Evolutionary conservation across 2,113 vertebrate genomes (phyloP).

Genomic region (Myotis davidii): DNA sequence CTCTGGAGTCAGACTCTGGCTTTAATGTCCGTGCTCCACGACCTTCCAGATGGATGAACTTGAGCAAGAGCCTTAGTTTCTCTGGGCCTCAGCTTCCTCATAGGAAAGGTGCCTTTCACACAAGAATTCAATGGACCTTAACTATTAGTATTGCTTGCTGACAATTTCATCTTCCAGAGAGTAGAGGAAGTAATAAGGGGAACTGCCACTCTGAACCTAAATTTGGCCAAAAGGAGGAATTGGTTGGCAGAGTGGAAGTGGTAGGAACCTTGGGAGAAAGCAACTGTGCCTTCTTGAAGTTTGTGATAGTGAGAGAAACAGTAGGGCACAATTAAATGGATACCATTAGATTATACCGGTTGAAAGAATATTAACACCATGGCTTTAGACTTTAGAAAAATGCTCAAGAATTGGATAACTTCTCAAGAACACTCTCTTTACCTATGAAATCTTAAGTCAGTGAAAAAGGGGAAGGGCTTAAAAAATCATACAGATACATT

Average conservation of each 20-base stretch:
- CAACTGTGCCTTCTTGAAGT: constrained; percentile 5
- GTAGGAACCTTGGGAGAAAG: constrained; percentile 68
- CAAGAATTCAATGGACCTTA: not conserved
- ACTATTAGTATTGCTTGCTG: constrained; percentile 53
- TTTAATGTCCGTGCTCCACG: rapidly evolving
- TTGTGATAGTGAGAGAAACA: not conserved
- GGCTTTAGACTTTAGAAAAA: not conserved
- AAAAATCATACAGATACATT: not conserved
- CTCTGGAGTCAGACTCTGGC: not conserved
- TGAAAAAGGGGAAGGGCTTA: not conserved
- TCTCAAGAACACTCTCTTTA: not conserved
- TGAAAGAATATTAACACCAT: not conserved
- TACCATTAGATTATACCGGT: not conserved
- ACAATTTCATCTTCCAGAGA: constrained; percentile 67
- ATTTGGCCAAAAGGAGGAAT: constrained; percentile 76
- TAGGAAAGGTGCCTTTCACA: not conserved
- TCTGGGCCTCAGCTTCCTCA: not conserved
- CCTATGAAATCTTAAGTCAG: not conserved
- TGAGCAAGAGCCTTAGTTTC: not conserved
- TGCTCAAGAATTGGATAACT: not conserved
- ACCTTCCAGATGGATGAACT: not conserved
- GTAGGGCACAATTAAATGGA: not conserved
- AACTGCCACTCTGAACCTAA: constrained; percentile 69
- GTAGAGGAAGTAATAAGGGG: constrained; percentile 71
- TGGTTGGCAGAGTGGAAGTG: constrained; percentile 72